Percentiles rank a stretch among this genome's conserved stretches.
Conservation (phyloP, 2,113 vertebrate species). For the Heterotilapia buettikoferi region DNA sequence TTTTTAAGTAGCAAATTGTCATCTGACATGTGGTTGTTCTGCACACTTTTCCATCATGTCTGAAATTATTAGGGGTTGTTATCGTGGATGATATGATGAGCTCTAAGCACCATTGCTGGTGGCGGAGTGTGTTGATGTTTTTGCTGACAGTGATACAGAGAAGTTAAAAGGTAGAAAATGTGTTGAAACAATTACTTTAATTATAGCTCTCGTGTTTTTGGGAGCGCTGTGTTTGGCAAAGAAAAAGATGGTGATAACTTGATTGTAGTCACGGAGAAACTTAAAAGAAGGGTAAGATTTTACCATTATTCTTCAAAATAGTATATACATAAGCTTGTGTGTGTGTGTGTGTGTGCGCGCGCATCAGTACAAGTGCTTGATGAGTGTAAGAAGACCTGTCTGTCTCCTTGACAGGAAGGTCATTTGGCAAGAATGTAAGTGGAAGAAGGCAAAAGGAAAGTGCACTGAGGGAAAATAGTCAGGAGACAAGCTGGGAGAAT, state of each 20-base stretch:
- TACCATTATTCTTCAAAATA: background rate
- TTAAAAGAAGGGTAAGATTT: background rate
- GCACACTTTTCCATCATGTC: background rate
- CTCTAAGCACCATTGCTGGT: conserved; percentile 1
- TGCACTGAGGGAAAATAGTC: background rate
- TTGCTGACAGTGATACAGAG: background rate
- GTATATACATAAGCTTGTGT: background rate
- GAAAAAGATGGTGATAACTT: background rate
- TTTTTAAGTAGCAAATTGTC: background rate
- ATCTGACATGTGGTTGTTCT: background rate
- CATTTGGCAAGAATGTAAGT: conserved; percentile 17
- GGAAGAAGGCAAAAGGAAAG: conserved; percentile 17
- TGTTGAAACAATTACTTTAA: background rate
- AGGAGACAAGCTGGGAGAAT: background rate
- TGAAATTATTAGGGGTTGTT: background rate
- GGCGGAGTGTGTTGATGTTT: background rate
- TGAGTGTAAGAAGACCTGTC: conserved; percentile 34
- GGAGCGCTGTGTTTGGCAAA: background rate
- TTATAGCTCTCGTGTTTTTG: background rate
- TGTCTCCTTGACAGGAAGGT: conserved; percentile 60
- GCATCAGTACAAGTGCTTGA: background rate
- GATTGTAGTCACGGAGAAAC: background rate
- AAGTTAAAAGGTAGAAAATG: background rate
- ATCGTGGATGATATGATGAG: background rate
- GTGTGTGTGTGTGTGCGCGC: background rate